Percentiles rank a stretch among this genome's conserved stretches.
Conservation (phyloP, 2,888 invertebrate genomes). For the Yponomeuta evonymella region DNA sequence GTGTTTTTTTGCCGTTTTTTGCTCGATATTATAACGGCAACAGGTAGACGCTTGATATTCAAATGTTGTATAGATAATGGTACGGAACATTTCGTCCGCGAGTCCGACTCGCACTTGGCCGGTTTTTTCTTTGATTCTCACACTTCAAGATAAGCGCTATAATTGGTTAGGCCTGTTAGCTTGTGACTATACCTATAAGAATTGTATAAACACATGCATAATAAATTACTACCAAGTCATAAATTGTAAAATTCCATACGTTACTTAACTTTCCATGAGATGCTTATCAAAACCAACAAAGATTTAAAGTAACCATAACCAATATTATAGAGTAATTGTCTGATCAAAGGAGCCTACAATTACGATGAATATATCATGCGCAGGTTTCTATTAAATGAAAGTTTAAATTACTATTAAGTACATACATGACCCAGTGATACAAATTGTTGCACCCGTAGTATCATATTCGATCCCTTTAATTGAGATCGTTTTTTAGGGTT, state of each 20-base stretch:
- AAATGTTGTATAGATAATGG: too few species aligned
- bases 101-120: too few species aligned
- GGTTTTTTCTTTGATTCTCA: too few species aligned
- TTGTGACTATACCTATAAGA: too few species aligned
- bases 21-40: too few species aligned
- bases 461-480: neutral
- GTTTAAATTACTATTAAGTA: neutral
- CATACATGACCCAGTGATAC: slow-evolving; percentile 39
- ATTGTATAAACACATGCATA: neutral
- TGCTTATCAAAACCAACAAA: neutral
- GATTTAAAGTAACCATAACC: neutral
- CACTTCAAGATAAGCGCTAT: too few species aligned
- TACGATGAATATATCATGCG: slow-evolving; percentile 51
- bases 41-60: too few species aligned
- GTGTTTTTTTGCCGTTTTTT: too few species aligned
- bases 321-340: neutral
- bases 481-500: neutral
- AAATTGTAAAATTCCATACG: neutral
- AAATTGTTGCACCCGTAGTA: slow-evolving; percentile 31
- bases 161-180: too few species aligned
- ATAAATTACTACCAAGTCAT: neutral
- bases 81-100: too few species aligned
- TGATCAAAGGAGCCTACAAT: slow-evolving; percentile 35
- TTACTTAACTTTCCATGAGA: neutral
- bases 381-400: neutral